Percentiles rank a stretch among this genome's conserved stretches.
Conservation (phyloP, 2,113 vertebrate species). For the Psammodynastes pulverulentus region DNA sequence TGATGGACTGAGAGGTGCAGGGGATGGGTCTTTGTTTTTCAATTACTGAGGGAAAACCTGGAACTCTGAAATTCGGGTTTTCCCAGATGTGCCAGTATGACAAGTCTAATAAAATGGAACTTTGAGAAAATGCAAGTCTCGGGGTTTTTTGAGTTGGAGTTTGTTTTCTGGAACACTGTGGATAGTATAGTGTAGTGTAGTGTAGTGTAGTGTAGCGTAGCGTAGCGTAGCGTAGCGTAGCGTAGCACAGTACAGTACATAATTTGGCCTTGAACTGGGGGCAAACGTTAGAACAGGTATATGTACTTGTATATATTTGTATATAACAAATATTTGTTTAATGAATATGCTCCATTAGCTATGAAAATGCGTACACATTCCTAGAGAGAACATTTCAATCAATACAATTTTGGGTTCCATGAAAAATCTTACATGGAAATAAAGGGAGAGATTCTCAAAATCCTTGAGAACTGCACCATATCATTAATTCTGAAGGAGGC, state of each 20-base stretch:
- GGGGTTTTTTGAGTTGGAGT: too few relatives aligned
- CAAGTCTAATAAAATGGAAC: too few relatives aligned
- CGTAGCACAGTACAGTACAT: neutral
- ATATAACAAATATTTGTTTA: neutral
- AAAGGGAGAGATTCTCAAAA: neutral
- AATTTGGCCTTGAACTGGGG: neutral
- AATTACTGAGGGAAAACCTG: too few relatives aligned
- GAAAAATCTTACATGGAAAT: neutral
- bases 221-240: too few relatives aligned
- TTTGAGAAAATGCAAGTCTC: too few relatives aligned
- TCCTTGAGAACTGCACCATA: neutral
- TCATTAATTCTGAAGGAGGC: neutral
- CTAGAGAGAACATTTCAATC: neutral
- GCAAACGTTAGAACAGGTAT: neutral
- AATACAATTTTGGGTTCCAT: neutral
- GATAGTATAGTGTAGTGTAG: too few relatives aligned
- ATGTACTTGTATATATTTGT: neutral
- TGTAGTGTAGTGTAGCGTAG: too few relatives aligned
- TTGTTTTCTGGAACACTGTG: too few relatives aligned
- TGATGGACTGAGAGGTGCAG: too few relatives aligned
- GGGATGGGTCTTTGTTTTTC: too few relatives aligned
- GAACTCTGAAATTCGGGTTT: too few relatives aligned
- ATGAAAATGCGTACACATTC: neutral
- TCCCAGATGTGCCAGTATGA: too few relatives aligned
- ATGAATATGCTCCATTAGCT: neutral